These are phyloP conservation scores for Daboia siamensis DNA, from an alignment of 2,113 vertebrate genomes.

Conservation along the genomic window DNA sequence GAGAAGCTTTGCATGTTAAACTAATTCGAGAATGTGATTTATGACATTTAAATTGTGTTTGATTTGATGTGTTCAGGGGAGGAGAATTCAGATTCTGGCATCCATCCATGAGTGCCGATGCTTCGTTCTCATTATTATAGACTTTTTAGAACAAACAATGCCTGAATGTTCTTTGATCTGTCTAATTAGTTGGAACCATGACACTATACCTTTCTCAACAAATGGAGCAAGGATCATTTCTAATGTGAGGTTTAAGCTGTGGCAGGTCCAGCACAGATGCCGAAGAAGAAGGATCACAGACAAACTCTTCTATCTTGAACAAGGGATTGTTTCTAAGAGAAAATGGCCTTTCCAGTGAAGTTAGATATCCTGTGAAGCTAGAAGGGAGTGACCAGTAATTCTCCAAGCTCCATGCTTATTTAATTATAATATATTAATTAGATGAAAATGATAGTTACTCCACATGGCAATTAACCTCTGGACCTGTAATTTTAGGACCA, in stretches of 20 bases:
- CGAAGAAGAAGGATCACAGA: not conserved
- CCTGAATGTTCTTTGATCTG: too few relatives aligned
- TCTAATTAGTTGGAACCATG: too few relatives aligned
- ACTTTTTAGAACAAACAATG: too few relatives aligned
- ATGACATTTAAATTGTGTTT: too few relatives aligned
- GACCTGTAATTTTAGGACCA: conserved; percentile 11
- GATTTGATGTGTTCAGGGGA: too few relatives aligned
- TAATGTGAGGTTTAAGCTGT: not conserved
- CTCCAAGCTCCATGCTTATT: not conserved
- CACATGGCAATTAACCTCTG: conserved; percentile 23
- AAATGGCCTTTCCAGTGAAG: not conserved
- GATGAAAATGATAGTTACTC: not conserved
- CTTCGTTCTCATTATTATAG: too few relatives aligned
- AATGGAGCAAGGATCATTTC: too few relatives aligned
- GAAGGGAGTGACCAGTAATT: not conserved
- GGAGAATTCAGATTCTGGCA: too few relatives aligned
- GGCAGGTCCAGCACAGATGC: not conserved
- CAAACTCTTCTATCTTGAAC: not conserved
- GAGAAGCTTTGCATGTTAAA: too few relatives aligned
- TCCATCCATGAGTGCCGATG: too few relatives aligned
- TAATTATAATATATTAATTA: conserved; percentile 23
- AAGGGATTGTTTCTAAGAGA: not conserved
- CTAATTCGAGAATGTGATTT: too few relatives aligned
- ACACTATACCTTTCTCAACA: too few relatives aligned
- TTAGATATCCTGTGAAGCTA: not conserved